Evolutionary conservation across 2,797 vertebrate species (phyloP).

Genomic region (Semotilus atromaculatus): DNA sequence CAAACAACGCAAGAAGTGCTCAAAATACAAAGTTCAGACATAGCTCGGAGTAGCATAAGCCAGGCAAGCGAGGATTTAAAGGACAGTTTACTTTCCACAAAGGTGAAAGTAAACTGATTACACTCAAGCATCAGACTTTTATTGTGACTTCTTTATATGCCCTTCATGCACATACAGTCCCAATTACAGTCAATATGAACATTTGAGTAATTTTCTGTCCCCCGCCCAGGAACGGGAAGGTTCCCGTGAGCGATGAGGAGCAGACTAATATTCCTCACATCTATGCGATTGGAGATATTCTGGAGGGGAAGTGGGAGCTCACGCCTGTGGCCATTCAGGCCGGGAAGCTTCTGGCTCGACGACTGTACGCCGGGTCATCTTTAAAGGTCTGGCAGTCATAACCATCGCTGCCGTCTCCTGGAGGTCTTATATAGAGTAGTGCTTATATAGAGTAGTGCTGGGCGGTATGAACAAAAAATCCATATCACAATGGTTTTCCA

Average conservation of each 20-base stretch:
- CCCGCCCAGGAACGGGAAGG: conserved; percentile 85
- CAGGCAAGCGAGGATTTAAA: no score
- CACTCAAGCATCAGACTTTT: neutral
- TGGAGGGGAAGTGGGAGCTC: conserved; percentile 93
- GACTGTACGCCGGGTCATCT: conserved; percentile 81
- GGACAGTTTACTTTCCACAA: no score
- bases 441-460: no score
- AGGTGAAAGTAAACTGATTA: no score
- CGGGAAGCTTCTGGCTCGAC: conserved; percentile 88
- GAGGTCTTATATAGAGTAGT: no score
- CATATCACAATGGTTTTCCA: no score
- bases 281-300: conserved; percentile 92
- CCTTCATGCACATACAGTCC: neutral
- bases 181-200: no score
- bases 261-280: conserved; percentile 92
- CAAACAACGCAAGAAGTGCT: no score
- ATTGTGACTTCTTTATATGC: neutral
- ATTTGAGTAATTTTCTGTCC: neutral
- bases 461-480: no score
- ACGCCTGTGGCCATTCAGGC: conserved; percentile 96
- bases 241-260: conserved; percentile 91
- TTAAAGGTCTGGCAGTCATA: conserved; percentile 78
- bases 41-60: no score
- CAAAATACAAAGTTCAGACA: no score
- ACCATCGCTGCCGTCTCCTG: neutral